Evolutionary conservation across 2,888 invertebrate genomes (phyloP).

Genomic region (Epinotia bilunana): DNA sequence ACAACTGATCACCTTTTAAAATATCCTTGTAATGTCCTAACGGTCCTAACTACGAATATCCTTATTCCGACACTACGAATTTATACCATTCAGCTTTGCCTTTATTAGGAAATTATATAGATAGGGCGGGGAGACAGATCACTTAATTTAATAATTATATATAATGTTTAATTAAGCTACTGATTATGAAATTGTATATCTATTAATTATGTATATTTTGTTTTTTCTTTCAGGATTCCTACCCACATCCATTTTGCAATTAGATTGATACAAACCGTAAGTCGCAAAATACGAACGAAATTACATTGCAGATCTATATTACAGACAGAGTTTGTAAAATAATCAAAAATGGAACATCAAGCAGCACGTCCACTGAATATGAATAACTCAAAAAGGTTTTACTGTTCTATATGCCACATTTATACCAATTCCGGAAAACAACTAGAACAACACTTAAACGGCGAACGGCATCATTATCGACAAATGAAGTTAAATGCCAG

Average conservation of each 20-base stretch:
- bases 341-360: constrained; percentile 4
- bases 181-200: no score
- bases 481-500: constrained; percentile 63
- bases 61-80: no score
- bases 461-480: constrained; percentile 73
- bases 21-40: no score
- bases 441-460: constrained; percentile 75
- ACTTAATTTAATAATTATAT: no score
- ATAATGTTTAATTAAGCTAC: no score
- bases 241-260: background rate
- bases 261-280: background rate
- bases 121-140: no score
- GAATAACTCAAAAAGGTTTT: constrained; percentile 55
- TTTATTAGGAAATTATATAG: no score
- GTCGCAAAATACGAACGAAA: background rate
- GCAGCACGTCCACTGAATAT: background rate
- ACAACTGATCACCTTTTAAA: no score
- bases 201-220: background rate
- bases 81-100: no score
- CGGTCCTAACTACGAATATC: no score
- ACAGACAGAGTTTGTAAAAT: background rate
- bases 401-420: constrained; percentile 69
- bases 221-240: background rate
- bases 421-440: constrained; percentile 76
- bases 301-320: background rate